Evolutionary conservation across 1,140 invertebrate genomes (phyloP), one percentile per base, ranked within the genome.

Genomic region (Tenebrio molitor): DNA sequence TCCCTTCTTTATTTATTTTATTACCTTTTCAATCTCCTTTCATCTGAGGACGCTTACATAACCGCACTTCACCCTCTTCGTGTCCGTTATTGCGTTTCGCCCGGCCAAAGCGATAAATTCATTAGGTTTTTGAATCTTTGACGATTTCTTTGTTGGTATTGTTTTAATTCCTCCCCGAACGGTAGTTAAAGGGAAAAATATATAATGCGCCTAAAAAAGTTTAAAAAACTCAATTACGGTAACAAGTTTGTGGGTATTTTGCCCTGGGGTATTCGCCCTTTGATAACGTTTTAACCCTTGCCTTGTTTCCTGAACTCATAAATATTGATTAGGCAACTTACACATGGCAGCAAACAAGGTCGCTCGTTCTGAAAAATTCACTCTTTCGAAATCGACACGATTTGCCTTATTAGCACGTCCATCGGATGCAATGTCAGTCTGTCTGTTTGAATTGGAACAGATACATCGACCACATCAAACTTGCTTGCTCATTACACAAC

Each of bases 261-360:
- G 36, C 64, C 42, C 64, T 14, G 21, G 64, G 64, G 64, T 15
- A 36, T 66, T 66, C 42, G 64, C 64, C 64, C 64, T 66, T 66
- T 66, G 64, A 66, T 66, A 66, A 66, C 42, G 64, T 66, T 66
- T 66, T 66, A 66, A 66, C 64, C 64, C 64, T 66, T 66, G 64
- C 64, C 42, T 66, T 66, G 64, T 66, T 66, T 66, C 64, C 64
- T 66, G 64, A 29, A 66, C 64, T 66, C 64, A 66, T 66, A 66
- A 66, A 66, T 66, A 66, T 66, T 66, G 64, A 66, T 66, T 66
- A 66, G 64, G 23, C 17, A 62, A 62, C 29, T 62, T 62, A 62
- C 29, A 33, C 29, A 62, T 62, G 53, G 53, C 29, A 62, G 12
- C 29, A 19, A 62, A 62, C 29, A 62, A 62, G 29, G 53, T 62